Conservation (phyloP, 2,888 invertebrate genomes). For the Tetropium fuscum region DNA sequence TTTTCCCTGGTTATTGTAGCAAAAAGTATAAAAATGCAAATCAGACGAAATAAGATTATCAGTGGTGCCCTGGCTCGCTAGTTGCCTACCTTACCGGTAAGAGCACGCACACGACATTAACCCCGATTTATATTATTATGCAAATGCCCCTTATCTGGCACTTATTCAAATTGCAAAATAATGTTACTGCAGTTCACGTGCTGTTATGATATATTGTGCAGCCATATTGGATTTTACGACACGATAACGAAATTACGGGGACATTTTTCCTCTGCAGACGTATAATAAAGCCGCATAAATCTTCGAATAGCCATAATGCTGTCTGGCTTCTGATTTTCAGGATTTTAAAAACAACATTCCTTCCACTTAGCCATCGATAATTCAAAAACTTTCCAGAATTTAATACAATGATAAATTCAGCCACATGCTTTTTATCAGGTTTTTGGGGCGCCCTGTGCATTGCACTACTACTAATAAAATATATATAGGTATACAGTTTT, state of each 20-base stretch:
- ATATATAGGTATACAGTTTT: too few relatives aligned
- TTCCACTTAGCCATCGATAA: too few relatives aligned
- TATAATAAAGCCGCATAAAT: slow-evolving; percentile 36
- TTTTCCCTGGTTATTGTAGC: slow-evolving; percentile 46
- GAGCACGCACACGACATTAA: slow-evolving; percentile 67
- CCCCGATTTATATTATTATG: slow-evolving; percentile 68
- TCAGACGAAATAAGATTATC: slow-evolving; percentile 61
- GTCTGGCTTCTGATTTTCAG: too few relatives aligned
- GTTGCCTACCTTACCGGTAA: slow-evolving; percentile 61
- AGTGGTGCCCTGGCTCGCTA: slow-evolving; percentile 59
- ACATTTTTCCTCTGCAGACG: slow-evolving; percentile 37
- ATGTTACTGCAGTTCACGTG: slow-evolving; percentile 64
- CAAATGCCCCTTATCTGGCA: slow-evolving; percentile 63
- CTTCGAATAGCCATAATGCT: too few relatives aligned
- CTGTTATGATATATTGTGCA: slow-evolving; percentile 64
- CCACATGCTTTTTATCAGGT: too few relatives aligned
- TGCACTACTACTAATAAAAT: too few relatives aligned
- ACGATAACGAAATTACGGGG: slow-evolving; percentile 57
- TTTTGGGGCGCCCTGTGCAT: too few relatives aligned
- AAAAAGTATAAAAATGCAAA: slow-evolving; percentile 58
- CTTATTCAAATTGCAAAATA: slow-evolving; percentile 66
- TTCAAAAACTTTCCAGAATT: too few relatives aligned
- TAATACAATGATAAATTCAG: too few relatives aligned
- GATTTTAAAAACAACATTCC: too few relatives aligned
- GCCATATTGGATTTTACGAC: slow-evolving; percentile 64